phyloP scores from a whole-genome alignment of 2,888 invertebrate species.

The Poecilobothrus nobilitatus region DNA sequence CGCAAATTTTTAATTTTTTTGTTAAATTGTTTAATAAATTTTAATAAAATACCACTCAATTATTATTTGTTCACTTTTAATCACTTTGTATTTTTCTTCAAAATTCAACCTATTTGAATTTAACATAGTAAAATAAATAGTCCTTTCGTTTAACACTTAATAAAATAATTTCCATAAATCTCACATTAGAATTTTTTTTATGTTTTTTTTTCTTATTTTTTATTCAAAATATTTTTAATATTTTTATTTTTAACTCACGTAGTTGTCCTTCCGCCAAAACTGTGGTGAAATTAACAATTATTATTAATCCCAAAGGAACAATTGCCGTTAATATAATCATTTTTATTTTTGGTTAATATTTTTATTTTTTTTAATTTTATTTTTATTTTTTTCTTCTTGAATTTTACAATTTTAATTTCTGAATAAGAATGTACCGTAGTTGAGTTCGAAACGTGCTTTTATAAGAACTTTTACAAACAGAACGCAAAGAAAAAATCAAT shows the following conservation, averaged over 20 bases:
- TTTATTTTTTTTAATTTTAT: not conserved
- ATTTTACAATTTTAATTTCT: not conserved
- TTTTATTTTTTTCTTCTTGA: not conserved
- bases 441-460: not conserved
- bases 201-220: too few relatives aligned
- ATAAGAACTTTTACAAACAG: not conserved
- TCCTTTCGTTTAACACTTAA: too few relatives aligned
- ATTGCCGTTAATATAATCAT: not conserved
- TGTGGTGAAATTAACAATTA: not conserved
- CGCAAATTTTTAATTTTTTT: too few relatives aligned
- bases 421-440: not conserved
- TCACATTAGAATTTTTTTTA: too few relatives aligned
- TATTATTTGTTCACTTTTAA: too few relatives aligned
- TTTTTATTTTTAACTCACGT: slow-evolving; percentile 14
- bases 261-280: not conserved
- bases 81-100: too few relatives aligned
- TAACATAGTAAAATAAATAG: too few relatives aligned
- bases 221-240: not conserved
- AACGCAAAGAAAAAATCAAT: too few relatives aligned
- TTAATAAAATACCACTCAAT: too few relatives aligned
- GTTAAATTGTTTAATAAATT: too few relatives aligned
- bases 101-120: too few relatives aligned
- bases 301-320: not conserved
- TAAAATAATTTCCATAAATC: too few relatives aligned
- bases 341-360: not conserved